phyloP scores from a whole-genome alignment of 2,888 invertebrate species.

The Ashinkailepas kermadecensis region DNA sequence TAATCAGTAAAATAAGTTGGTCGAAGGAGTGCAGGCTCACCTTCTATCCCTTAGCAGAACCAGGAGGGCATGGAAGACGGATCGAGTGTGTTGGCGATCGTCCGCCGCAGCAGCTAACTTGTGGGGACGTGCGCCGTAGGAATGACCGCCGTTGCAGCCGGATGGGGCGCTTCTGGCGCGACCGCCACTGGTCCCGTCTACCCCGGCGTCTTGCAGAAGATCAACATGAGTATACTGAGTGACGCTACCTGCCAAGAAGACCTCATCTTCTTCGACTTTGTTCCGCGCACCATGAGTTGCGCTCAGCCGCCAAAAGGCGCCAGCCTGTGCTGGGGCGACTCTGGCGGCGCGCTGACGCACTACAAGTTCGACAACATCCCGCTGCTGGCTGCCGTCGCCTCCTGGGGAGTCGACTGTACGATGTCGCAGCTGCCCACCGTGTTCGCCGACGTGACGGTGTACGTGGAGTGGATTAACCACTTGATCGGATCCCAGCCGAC shows the following conservation, averaged over 20 bases:
- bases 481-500: background rate
- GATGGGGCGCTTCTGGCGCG: background rate
- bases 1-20: too few relatives aligned
- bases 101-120: too few relatives aligned
- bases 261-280: background rate
- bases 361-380: background rate
- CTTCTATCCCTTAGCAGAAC: too few relatives aligned
- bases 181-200: background rate
- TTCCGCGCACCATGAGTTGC: background rate
- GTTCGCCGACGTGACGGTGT: background rate
- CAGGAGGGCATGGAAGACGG: too few relatives aligned
- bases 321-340: slow-evolving; percentile 17
- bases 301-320: background rate
- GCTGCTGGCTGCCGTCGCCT: slow-evolving; percentile 13
- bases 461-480: background rate
- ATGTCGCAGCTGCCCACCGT: background rate
- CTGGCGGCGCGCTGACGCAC: background rate
- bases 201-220: background rate
- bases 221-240: background rate
- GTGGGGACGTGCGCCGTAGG: background rate
- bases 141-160: background rate
- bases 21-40: too few relatives aligned
- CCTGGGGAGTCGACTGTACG: slow-evolving; percentile 5
- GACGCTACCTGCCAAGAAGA: background rate
- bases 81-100: too few relatives aligned